Evolutionary conservation across 2,888 invertebrate species (phyloP).

Genomic region (Pristionchus mayeri): DNA sequence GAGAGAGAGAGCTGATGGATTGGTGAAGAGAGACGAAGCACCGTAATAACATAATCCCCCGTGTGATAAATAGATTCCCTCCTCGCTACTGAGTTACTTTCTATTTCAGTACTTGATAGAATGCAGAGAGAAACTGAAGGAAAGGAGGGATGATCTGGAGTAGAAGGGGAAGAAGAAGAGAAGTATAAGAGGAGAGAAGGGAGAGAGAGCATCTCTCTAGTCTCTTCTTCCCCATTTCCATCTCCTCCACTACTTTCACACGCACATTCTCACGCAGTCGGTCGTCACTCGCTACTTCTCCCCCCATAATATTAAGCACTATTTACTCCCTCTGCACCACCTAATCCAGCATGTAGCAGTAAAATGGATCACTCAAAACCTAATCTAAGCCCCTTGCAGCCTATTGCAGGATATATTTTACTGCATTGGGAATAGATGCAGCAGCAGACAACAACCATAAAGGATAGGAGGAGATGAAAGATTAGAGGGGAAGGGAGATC

Average conservation of each 20-base stretch:
- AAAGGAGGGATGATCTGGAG: background rate
- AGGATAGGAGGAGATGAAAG: background rate
- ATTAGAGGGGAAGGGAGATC: background rate
- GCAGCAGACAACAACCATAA: background rate
- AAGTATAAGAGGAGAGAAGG: background rate
- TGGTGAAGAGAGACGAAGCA: background rate
- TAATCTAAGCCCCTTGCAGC: background rate
- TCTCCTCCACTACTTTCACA: conserved; percentile 26
- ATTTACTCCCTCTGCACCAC: background rate
- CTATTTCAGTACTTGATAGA: background rate
- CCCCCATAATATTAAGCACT: background rate
- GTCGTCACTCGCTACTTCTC: background rate
- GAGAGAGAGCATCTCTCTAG: background rate
- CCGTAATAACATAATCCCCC: conserved; percentile 21
- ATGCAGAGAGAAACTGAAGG: background rate
- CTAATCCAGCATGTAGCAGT: background rate
- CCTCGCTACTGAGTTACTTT: background rate
- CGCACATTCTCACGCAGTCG: conserved; percentile 17
- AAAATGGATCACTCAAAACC: background rate
- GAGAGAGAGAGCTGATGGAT: background rate
- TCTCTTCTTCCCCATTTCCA: conserved; percentile 15
- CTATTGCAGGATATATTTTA: background rate
- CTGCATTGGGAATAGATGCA: background rate
- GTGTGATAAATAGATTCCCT: conserved; percentile 6
- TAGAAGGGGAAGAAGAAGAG: background rate